Base-by-base conservation (phyloP, 2,888 invertebrate species). In the Nemotelus nigrinus region DNA sequence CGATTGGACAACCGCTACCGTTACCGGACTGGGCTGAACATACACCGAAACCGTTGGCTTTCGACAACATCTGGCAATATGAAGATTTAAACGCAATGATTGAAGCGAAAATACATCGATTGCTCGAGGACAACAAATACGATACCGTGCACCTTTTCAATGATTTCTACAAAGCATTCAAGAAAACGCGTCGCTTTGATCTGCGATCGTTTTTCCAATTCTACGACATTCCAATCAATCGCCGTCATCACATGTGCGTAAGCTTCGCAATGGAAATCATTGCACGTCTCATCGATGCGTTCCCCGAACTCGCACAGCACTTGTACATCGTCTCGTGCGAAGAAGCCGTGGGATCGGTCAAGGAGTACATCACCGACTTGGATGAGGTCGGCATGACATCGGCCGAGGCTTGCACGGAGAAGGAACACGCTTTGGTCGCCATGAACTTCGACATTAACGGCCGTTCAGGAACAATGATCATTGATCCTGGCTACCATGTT, bases 401-500 rank as follows among this genome's bases (percentile, higher is more conserved):
- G 25, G 84, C 85, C 0, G 83, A 86, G 78, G 85, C 87, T 4
- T 85, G 84, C 78, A 89, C 91, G 57, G 96, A 96, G 87, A 96
- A 96, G 87, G 96, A 96, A 86, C 96, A 96, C 86, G 94, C 95
- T 63, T 90, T 96, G 87, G 92, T 94, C 78, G 93, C 93, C 79
- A 89, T 96, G 84, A 92, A 91, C 82, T 89, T 96, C 79, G 87
- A 90, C 81, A 91, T 96, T 77, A 92, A 90, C 70, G 94, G 92
- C 48, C 90, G 96, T 57, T 87, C 88, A 1, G 96, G 96, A 48
- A 89, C 94, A 71, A 88, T 96, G 88, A 90, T 97, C 43, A 91
- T 96, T 58, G 97, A 97, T 89, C 96, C 96, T 0, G 96, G 96
- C 39, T 97, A 97, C 87, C 96, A 97, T 86, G 93, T 96, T 79